Base-by-base conservation (phyloP, 2,113 vertebrate genomes). In the Pampusana beccarii region DNA sequence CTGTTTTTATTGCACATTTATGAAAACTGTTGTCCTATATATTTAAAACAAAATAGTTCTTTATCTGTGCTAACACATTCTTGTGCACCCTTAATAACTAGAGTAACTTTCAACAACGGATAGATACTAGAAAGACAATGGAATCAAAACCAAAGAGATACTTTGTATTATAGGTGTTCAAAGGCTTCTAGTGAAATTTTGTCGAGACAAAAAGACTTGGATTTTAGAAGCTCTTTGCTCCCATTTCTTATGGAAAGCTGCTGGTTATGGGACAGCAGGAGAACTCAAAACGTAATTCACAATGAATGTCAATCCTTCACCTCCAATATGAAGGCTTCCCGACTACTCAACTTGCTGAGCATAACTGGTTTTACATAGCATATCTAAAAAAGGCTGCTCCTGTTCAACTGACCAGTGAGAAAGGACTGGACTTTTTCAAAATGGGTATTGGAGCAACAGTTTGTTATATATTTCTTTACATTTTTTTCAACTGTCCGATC, bases 1-100 rank as follows among this genome's bases (percentile, higher is more conserved):
- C 91, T 90, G 85, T 3, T 92, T 96, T 97, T 98, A 98, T 98
- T 97, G 97, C 97, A 97, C 95, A 96, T 97, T 96, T 95, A 95
- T 97, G 95, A 96, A 98, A 98, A 98, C 8, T 13, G 75, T 96
- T 96, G 84, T 97, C 88, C 80, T 97, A 95, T 86, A 92, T 94
- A 93, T 74, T 96, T 79, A 36, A 93, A 97, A 62, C 61, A 95
- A 95, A 96, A 96, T 87, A 95, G 75, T 81, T 97, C 58, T 95
- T 96, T 89, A 80, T 92, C 96, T 97, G 96, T 97, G 94, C 97
- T 96, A 96, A 97, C 83, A 95, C 96, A 96, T 87, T 94, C 93
- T 95, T 97, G 94, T 97, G 95, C 95, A 94, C 90, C 69, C 93
- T 96, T 96, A 95, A 71, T 92, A 90, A 82, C 93, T 95, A 86